These are phyloP conservation scores for Drosophila melanosoma DNA, from an alignment of 2,888 invertebrate species.

Conservation along the genomic window DNA sequence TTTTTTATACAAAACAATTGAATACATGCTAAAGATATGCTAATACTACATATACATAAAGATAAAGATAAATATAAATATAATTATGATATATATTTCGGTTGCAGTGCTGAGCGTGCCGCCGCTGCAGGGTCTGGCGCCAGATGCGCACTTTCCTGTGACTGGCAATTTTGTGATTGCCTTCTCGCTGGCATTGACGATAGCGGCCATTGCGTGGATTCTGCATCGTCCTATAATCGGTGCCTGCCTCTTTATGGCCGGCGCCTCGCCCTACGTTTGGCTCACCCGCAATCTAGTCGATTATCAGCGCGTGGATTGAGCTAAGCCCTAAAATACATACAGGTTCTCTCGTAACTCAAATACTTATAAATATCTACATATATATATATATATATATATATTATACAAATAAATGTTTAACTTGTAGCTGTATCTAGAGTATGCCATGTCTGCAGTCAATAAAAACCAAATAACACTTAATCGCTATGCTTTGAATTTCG, in stretches of 20 bases:
- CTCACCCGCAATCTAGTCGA: conserved; percentile 83
- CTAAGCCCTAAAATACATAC: conserved; percentile 1
- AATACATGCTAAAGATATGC: conserved; percentile 7
- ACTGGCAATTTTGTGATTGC: conserved; percentile 86
- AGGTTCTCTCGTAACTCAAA: conserved; percentile 25
- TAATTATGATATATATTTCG: conserved; percentile 8
- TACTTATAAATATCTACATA: neutral
- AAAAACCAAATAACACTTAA: conserved; percentile 74
- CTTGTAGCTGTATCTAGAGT: conserved; percentile 8
- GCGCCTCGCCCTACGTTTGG: conserved; percentile 86
- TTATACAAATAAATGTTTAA: conserved; percentile 47
- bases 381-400: conserved; percentile 16
- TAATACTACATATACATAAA: conserved; percentile 6
- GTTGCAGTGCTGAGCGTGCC: conserved; percentile 81
- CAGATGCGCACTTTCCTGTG: conserved; percentile 84
- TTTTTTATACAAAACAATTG: conserved; percentile 14
- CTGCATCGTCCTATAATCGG: conserved; percentile 86
- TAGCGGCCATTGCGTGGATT: conserved; percentile 86
- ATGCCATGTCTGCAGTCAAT: conserved; percentile 33
- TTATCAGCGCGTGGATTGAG: conserved; percentile 66
- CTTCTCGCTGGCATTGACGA: conserved; percentile 85
- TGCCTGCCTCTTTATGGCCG: conserved; percentile 86
- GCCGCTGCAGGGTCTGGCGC: conserved; percentile 80
- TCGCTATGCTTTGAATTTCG: conserved; percentile 6
- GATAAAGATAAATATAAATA: conserved; percentile 3